Evolutionary conservation across 2,888 invertebrate species (phyloP), one percentile per base, ranked within the genome.

Genomic region (Digitonthophagus gazella): DNA sequence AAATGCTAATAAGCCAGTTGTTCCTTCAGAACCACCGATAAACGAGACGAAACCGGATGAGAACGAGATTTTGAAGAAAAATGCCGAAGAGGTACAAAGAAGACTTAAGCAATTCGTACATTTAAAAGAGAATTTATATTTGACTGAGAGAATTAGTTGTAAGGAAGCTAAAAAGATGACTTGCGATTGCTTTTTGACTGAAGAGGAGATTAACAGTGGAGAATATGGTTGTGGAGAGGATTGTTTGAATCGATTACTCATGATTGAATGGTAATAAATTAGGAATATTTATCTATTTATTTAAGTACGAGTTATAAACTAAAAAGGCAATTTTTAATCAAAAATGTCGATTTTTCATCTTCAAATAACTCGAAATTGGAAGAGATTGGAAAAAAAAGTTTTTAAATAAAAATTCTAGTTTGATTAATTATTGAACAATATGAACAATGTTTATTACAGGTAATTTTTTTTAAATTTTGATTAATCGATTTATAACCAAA

Each of bases 231-330:
- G 98, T 81, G 97, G 96, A 0, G 96, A 96, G 79, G 96, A 97
- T 83, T 98, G 98, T 83, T 88, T 98, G 44, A 98, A 98, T 85
- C 90, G 97, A 79, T 87, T 98, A 80, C 89, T 98, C n/a, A 95
- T 97, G 93, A 97, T 98, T 80, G 98, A 98, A 88, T 98, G 96
- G 95, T 95, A 85, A 84, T 83, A 76, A 70, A 68, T 70, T 67
- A 55, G 57, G 54, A 64, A 55, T 28, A 54, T 14, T 57, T 54
- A 56, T n/a, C n/a, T n/a, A n/a, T n/a, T n/a, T n/a, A n/a, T n/a
- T n/a, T n/a, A n/a, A 8, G 58, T 4, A 64, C 16, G 18, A 44
- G 5, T 2, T 14, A 57, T 1, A 2, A 56, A 56, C n/a, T 14
- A 54, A 11, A 8, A 63, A 5, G 64, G 65, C 22, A 22, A 4